A percentile compares a stretch with the other conserved stretches of the same genome.
phyloP scores from a whole-genome alignment of 1,140 invertebrate species.

The Vollenhovia emeryi region DNA sequence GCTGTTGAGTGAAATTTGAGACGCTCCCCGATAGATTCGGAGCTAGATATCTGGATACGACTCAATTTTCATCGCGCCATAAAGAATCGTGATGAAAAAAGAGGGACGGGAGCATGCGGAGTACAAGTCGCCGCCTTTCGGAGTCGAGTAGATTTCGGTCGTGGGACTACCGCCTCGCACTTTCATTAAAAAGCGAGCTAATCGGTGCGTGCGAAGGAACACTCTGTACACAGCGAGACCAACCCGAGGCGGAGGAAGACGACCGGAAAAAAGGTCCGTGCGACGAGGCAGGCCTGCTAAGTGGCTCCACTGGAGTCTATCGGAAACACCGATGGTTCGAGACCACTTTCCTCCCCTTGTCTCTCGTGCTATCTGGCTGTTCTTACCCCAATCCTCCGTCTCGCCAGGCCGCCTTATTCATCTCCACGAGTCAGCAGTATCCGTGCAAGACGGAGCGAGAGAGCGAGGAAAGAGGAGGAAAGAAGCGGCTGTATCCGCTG shows the following conservation, averaged over 20 bases:
- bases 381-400: constrained; percentile 23
- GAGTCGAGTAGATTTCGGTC: constrained; percentile 24
- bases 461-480: constrained; percentile 19
- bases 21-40: neutral
- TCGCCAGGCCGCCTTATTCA: constrained; percentile 58
- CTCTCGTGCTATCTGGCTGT: constrained; percentile 24
- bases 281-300: constrained; percentile 76
- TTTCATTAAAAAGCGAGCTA: constrained; percentile 58
- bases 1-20: neutral
- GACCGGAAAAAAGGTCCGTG: constrained; percentile 55
- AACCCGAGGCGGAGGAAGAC: constrained; percentile 60
- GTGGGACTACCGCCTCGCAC: neutral
- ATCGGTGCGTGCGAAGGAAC: constrained; percentile 26
- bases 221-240: constrained; percentile 7
- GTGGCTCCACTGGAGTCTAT: constrained; percentile 76
- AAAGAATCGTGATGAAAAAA: constrained; percentile 12
- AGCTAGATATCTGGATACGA: neutral
- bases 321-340: constrained; percentile 64
- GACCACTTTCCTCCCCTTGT: constrained; percentile 34
- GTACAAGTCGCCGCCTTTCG: constrained; percentile 7
- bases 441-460: neutral
- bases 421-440: constrained; percentile 67
- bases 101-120: constrained; percentile 1
- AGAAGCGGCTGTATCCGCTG: constrained; percentile 63
- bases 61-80: constrained; percentile 32